Conservation (phyloP, 2,797 vertebrate species). For the Pyrocephalus nanus region DNA sequence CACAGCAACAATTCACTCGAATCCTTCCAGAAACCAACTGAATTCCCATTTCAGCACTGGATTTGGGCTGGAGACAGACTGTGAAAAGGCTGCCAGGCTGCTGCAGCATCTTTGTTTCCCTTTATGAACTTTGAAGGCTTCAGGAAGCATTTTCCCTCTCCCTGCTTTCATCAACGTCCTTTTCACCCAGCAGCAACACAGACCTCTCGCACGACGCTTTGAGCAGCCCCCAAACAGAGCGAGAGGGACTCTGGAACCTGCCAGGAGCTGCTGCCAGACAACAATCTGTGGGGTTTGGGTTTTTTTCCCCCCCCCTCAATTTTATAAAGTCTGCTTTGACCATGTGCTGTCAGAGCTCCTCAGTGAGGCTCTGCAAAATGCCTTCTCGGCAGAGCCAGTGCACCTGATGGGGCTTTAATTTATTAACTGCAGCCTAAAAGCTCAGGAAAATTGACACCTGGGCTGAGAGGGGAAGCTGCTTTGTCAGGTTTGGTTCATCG, state of each 20-base stretch:
- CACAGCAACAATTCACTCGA: accelerated
- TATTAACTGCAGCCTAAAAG: constrained; percentile 60
- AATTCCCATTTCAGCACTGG: accelerated
- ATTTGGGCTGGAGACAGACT: neutral
- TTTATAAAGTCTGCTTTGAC: constrained; percentile 21
- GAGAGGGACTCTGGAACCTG: neutral
- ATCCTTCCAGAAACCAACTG: neutral
- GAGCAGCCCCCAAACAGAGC: neutral
- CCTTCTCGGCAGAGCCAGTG: neutral
- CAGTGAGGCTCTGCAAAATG: constrained; percentile 40
- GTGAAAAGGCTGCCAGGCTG: neutral
- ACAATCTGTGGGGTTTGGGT: neutral
- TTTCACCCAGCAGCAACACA: neutral
- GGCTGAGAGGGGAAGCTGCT: constrained; percentile 48
- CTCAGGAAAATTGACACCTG: constrained; percentile 57
- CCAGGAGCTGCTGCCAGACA: neutral
- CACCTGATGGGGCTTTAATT: constrained; percentile 38
- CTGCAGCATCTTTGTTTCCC: neutral
- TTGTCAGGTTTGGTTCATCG: constrained; percentile 33
- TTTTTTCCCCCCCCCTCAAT: neutral
- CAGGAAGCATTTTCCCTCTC: neutral
- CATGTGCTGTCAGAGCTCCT: neutral
- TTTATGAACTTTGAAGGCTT: neutral
- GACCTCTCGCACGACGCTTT: neutral
- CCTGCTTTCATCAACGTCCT: neutral